These are phyloP conservation scores for Fulica atra DNA, from an alignment of 2,113 vertebrate species.

Conservation along the genomic window DNA sequence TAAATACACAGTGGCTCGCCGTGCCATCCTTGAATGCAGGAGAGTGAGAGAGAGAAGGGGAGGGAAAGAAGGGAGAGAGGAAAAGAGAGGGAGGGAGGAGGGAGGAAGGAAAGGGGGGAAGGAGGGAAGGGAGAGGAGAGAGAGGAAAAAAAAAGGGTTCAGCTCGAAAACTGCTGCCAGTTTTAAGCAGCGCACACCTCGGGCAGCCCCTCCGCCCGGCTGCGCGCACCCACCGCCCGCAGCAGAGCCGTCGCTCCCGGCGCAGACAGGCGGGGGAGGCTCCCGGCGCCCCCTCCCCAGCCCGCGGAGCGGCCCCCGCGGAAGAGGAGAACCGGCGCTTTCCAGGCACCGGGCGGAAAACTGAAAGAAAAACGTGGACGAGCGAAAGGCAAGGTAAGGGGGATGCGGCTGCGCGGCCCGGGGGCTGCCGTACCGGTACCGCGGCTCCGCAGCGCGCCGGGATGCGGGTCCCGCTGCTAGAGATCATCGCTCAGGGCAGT, in stretches of 20 bases:
- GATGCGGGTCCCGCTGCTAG: background rate
- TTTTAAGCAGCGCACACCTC: conserved; percentile 15
- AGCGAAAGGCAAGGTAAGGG: conserved; percentile 19
- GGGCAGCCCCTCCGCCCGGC: conserved; percentile 21
- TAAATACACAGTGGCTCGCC: conserved; percentile 77
- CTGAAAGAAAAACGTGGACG: background rate
- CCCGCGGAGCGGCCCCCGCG: background rate
- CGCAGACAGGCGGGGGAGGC: background rate
- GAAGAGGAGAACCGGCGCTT: background rate
- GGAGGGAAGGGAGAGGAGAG: background rate
- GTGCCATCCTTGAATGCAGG: conserved; percentile 69
- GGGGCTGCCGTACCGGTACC: background rate
- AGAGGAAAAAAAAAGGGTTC: conserved; percentile 5
- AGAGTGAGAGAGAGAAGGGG: conserved; percentile 46
- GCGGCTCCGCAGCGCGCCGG: background rate
- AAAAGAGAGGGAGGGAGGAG: conserved; percentile 18
- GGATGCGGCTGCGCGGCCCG: background rate
- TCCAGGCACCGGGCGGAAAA: background rate
- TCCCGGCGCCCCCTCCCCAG: background rate
- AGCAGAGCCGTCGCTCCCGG: background rate
- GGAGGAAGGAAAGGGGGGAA: background rate
- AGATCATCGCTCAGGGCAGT: background rate
- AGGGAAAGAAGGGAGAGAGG: conserved; percentile 49
- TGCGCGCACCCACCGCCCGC: background rate
- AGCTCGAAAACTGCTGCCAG: conserved; percentile 60